Percentiles rank a stretch among this genome's conserved stretches.
Evolutionary conservation across 2,113 vertebrate species (phyloP).

Genomic region (Asarcornis scutulata): DNA sequence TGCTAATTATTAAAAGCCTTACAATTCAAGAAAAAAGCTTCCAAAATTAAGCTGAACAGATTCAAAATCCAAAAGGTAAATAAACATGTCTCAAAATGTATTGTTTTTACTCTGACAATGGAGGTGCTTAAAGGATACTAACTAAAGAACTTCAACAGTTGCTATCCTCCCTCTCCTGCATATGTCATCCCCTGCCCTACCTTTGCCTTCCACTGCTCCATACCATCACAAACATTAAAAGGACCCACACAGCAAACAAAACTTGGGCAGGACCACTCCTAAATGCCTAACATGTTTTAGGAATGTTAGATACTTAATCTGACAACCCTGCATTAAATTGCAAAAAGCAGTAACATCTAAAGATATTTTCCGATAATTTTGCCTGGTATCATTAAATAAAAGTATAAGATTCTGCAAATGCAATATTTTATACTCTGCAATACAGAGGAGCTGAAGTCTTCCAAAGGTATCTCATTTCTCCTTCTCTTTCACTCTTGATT

Average conservation of each 20-base stretch:
- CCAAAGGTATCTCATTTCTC: neutral
- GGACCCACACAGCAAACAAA: neutral
- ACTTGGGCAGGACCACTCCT: neutral
- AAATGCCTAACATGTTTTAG: accelerated
- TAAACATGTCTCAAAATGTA: neutral
- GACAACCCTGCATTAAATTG: neutral
- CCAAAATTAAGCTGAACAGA: neutral
- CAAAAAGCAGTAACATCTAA: neutral
- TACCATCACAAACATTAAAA: neutral
- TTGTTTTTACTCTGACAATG: neutral
- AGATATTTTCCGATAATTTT: neutral
- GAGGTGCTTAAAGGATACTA: neutral
- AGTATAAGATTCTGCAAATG: neutral
- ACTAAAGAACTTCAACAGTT: neutral
- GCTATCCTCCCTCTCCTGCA: neutral
- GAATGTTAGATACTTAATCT: neutral
- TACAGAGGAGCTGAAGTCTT: neutral
- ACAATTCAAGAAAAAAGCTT: neutral
- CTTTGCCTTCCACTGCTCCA: neutral
- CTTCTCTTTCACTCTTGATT: conserved; percentile 23
- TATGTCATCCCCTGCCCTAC: neutral
- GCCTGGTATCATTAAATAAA: neutral
- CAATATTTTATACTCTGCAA: neutral
- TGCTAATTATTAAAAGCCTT: neutral
- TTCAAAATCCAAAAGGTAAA: neutral